Percentiles rank a stretch among this genome's conserved stretches.
Conservation (phyloP, 2,888 invertebrate genomes). For the Acanthosepion esculentum region DNA sequence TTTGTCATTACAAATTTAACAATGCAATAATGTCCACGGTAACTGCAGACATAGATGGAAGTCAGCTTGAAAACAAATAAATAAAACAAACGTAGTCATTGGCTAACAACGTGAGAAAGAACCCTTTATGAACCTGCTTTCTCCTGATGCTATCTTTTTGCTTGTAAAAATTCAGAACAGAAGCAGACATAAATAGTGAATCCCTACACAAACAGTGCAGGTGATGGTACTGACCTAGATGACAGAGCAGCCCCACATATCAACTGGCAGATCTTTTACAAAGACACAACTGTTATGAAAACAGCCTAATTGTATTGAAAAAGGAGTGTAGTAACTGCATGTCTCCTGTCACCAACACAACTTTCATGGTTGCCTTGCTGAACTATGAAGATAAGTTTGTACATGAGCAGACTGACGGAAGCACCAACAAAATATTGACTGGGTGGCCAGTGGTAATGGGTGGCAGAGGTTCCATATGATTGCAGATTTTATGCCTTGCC, state of each 20-base stretch:
- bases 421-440: too few relatives aligned
- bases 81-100: not conserved
- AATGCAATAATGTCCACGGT: not conserved
- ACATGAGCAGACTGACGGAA: too few relatives aligned
- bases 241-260: not conserved
- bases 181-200: conserved; percentile 3
- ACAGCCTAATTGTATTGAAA: not conserved
- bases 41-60: not conserved
- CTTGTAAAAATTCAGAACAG: not conserved
- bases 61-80: not conserved
- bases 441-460: too few relatives aligned
- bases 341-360: not conserved
- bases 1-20: not conserved
- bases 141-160: not conserved
- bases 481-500: too few relatives aligned
- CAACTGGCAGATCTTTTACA: conserved; percentile 16
- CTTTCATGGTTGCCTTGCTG: not conserved
- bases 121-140: not conserved
- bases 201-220: not conserved
- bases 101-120: conserved; percentile 11
- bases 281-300: not conserved
- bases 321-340: not conserved
- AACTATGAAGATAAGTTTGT: too few relatives aligned
- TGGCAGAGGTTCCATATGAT: too few relatives aligned
- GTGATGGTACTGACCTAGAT: not conserved